Evolutionary conservation across 2,797 vertebrate species (phyloP).

Genomic region (Chrysocyon brachyurus): DNA sequence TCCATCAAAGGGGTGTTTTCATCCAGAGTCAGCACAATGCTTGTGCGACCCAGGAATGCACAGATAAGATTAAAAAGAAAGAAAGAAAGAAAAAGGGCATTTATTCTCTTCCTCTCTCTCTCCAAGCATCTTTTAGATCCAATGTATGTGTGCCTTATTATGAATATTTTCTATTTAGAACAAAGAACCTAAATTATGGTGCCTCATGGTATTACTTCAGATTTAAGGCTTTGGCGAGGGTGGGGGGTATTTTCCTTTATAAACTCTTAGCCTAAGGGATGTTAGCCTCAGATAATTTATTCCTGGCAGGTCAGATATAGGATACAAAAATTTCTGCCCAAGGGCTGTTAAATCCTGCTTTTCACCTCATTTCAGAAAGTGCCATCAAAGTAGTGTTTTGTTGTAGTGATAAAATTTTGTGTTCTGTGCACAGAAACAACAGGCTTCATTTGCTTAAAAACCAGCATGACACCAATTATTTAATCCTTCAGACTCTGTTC

Average conservation of each 20-base stretch:
- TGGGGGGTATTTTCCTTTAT: slow-evolving; percentile 37
- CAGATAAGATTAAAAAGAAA: slow-evolving; percentile 88
- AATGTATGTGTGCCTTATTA: neutral
- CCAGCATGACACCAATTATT: slow-evolving; percentile 66
- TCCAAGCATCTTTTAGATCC: slow-evolving; percentile 61
- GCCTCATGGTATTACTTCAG: slow-evolving; percentile 61
- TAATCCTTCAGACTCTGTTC: slow-evolving; percentile 72
- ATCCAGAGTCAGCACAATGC: slow-evolving; percentile 90
- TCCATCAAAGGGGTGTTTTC: slow-evolving; percentile 91
- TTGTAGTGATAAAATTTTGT: slow-evolving; percentile 60
- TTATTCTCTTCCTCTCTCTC: neutral
- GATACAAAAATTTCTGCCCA: slow-evolving; percentile 72
- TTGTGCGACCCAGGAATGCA: slow-evolving; percentile 88
- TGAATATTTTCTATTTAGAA: slow-evolving; percentile 59
- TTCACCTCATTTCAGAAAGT: slow-evolving; percentile 51
- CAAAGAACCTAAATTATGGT: slow-evolving; percentile 59
- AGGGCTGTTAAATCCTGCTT: slow-evolving; percentile 64
- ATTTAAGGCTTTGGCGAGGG: slow-evolving; percentile 52
- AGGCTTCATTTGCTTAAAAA: slow-evolving; percentile 77
- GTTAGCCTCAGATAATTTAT: slow-evolving; percentile 76
- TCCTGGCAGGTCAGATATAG: slow-evolving; percentile 68
- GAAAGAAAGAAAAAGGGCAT: slow-evolving; percentile 77
- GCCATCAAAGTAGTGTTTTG: slow-evolving; percentile 23
- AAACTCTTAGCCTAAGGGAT: slow-evolving; percentile 75
- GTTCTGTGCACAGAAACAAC: slow-evolving; percentile 4